Conservation (phyloP, 2,888 invertebrate species). For the Dichetophora obliterata region DNA sequence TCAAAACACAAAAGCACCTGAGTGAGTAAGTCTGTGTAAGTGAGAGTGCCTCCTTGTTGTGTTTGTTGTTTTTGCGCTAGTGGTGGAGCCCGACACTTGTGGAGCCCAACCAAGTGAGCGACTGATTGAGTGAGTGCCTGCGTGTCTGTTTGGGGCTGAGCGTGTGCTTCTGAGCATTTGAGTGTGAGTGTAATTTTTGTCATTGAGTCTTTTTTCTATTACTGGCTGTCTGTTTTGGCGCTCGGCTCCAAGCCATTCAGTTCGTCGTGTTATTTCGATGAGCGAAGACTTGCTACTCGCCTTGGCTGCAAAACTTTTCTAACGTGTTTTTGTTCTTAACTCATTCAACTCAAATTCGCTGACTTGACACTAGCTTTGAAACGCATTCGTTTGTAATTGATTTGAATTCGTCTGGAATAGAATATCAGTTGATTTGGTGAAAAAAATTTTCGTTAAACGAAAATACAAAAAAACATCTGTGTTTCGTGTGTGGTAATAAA, state of each 20-base stretch:
- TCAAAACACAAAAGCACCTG: neutral
- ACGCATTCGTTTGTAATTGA: neutral
- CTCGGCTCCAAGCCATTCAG: constrained; percentile 27
- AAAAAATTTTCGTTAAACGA: neutral
- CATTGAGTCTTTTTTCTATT: neutral
- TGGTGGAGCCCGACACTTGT: constrained; percentile 11
- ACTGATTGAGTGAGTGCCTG: neutral
- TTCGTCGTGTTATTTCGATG: constrained; percentile 39
- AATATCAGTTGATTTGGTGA: neutral
- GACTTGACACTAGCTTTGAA: constrained; percentile 3
- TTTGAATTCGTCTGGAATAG: constrained; percentile 1
- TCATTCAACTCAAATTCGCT: neutral
- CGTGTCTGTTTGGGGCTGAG: neutral
- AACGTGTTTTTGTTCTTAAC: constrained; percentile 28
- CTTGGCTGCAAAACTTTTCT: constrained; percentile 25
- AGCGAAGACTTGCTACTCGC: constrained; percentile 27
- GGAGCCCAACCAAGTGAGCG: neutral
- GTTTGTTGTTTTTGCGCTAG: constrained; percentile 14
- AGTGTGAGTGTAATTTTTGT: neutral
- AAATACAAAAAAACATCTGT: neutral
- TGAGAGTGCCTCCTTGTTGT: too few relatives aligned
- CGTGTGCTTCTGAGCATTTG: neutral
- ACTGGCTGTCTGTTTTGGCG: neutral
- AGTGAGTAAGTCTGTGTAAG: neutral
- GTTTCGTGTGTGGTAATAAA: neutral